Base-by-base conservation (phyloP, 2,888 invertebrate genomes). In the Globia sparganii region DNA sequence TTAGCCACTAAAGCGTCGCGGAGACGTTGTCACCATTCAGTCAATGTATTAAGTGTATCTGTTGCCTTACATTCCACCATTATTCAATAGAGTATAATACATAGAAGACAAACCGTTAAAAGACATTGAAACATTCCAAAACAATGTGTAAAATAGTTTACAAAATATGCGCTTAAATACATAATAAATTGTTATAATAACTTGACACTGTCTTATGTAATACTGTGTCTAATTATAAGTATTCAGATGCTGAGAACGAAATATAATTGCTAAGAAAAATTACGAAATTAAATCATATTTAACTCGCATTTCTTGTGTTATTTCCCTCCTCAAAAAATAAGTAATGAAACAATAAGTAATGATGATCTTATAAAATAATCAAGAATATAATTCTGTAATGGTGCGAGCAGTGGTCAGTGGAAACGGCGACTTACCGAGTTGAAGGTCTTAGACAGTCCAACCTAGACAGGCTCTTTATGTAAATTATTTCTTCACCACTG, bases 241-340 rank as follows among this genome's bases (percentile, higher is more conserved):
- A 95, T 94, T 95, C 94, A 93, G 93, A 96, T 94, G 96, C 96
- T 95, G 96, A 95, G 92, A 95, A 95, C 94, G 95, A 96, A 96
- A 96, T 95, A 95, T 95, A 96, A 95, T 94, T 95, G 96, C 96
- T 96, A 96, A 96, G 96, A 96, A 95, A 95, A 95, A 96, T 96
- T 96, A 96, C 94, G 94, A 95, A 96, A 96, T 96, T 96, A 96
- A 96, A 96, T 94, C 95, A 96, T 96, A 96, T 96, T 96, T 96
- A 96, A 96, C 96, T 96, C 95, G 96, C 95, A 91, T 77, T 87
- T 79, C 77, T 82, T 88, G 88, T 90, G 49, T 92, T 88, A 88
- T 90, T 91, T 6, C 9, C 64, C 25, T 68, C 65, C 72, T 67
- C 21, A 62, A 5, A 58, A 40, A 4, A 3, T 18, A n/a, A n/a